phyloP scores from a whole-genome alignment of 2,113 vertebrate genomes.

The Tenebrosternarchus preto region DNA sequence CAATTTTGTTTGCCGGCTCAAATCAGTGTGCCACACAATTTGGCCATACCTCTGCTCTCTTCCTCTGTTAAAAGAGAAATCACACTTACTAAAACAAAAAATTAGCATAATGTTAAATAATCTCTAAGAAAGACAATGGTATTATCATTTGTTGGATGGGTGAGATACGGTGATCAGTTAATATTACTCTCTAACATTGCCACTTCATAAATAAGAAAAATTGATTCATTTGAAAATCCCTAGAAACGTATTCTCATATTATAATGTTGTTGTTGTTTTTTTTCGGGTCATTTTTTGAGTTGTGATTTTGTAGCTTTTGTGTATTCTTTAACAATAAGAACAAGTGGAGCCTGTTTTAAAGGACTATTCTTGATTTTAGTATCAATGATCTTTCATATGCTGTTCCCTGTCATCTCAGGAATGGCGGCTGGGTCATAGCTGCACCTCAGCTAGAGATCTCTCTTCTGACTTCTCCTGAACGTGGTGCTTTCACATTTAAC shows the following conservation, averaged over 20 bases:
- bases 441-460: not conserved
- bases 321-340: no score
- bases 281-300: no score
- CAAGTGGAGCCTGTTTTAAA: not conserved
- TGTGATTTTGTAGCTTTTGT: no score
- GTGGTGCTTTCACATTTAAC: not conserved
- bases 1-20: slow-evolving; percentile 45
- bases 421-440: not conserved
- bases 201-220: not conserved
- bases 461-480: not conserved
- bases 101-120: slow-evolving; percentile 44
- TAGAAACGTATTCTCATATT: no score
- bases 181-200: not conserved
- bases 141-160: not conserved
- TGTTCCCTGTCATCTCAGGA: not conserved
- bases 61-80: slow-evolving; percentile 60
- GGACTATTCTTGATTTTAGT: not conserved
- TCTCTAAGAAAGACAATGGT: slow-evolving; percentile 41
- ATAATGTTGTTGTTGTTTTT: no score
- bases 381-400: not conserved
- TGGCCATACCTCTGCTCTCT: slow-evolving; percentile 53
- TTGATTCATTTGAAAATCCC: no score
- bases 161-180: not conserved
- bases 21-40: slow-evolving; percentile 45
- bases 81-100: slow-evolving; percentile 39